Evolutionary conservation across 23 tunicate species (phyloP).

Genomic region (Diplosoma virens): DNA sequence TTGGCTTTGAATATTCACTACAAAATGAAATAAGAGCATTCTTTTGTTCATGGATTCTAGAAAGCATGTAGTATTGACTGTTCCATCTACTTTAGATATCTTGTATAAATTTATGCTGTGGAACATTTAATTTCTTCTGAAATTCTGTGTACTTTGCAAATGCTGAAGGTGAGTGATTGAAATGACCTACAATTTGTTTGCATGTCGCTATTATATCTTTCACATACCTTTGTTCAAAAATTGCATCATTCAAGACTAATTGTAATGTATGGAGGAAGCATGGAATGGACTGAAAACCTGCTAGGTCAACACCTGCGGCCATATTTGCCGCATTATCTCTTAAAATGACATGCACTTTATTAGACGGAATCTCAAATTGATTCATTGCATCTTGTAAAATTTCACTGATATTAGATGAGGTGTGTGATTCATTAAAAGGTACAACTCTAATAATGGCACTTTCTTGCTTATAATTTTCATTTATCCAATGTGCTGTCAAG

Average conservation of each 20-base stretch:
- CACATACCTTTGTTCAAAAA: conserved; percentile 25
- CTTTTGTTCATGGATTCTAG: conserved; percentile 29
- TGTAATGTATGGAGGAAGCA: conserved; percentile 14
- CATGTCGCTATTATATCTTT: conserved; percentile 8
- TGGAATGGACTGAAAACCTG: conserved; percentile 1
- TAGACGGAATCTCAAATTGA: not conserved
- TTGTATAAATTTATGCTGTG: conserved; percentile 25
- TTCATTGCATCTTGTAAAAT: conserved; percentile 12
- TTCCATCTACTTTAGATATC: conserved; percentile 65
- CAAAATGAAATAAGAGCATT: conserved; percentile 10
- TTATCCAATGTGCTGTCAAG: conserved; percentile 6
- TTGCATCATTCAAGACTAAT: conserved; percentile 18
- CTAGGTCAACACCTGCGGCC: not conserved
- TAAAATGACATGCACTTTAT: conserved; percentile 21
- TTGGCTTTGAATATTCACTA: not conserved
- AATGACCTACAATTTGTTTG: conserved; percentile 36
- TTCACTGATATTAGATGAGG: not conserved
- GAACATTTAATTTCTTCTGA: conserved; percentile 6
- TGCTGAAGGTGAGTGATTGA: conserved; percentile 24
- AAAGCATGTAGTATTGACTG: conserved; percentile 53
- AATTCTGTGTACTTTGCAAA: not conserved
- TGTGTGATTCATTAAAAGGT: conserved; percentile 11
- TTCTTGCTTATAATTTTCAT: not conserved
- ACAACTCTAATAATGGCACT: not conserved
- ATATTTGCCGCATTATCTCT: conserved; percentile 24